Percentiles rank a stretch among this genome's conserved stretches.
These are phyloP conservation scores for Tenodera sinensis DNA, from an alignment of 2,888 invertebrate species.

Conservation along the genomic window DNA sequence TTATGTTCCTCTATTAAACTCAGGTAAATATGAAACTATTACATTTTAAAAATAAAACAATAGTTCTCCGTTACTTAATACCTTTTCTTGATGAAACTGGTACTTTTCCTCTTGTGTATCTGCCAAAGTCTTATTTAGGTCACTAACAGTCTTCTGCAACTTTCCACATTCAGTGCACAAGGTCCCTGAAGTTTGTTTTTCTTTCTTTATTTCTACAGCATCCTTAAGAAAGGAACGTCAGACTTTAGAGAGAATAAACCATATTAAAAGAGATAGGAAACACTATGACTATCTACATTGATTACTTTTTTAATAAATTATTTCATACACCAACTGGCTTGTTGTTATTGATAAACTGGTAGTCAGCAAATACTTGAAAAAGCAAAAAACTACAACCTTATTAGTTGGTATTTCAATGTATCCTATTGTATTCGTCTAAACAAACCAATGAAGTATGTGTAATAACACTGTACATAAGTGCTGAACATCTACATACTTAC, in stretches of 20 bases:
- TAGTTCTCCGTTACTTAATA: neutral
- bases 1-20: neutral
- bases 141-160: neutral
- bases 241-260: neutral
- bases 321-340: no score
- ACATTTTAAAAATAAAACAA: neutral
- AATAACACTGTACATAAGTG: no score
- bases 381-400: no score
- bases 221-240: neutral
- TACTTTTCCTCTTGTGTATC: neutral
- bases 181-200: neutral
- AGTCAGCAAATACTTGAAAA: no score
- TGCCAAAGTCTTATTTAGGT: neutral
- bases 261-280: neutral
- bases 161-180: neutral
- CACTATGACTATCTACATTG: no score
- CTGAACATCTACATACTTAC: no score
- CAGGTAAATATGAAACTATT: neutral
- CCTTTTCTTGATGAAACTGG: conserved; percentile 4
- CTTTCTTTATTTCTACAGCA: neutral
- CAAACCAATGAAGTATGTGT: no score
- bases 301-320: no score
- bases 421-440: no score
- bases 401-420: no score
- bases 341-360: no score